Conservation (phyloP, 2,113 vertebrate genomes). For the Cyrtonyx montezumae region DNA sequence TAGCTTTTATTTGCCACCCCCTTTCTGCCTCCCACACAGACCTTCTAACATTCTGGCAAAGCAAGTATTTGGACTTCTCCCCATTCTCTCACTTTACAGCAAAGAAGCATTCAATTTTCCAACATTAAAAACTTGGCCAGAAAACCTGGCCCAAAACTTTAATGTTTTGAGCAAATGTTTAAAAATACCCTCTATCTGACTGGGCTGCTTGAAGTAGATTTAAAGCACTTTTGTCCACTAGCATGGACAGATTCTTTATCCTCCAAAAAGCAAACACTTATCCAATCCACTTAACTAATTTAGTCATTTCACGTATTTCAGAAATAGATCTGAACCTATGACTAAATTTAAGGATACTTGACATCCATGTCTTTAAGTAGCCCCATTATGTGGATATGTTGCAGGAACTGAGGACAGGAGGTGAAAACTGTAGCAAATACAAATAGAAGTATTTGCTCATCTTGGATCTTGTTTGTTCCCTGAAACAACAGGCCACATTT, state of each 20-base stretch:
- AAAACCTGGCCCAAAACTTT: constrained; percentile 7
- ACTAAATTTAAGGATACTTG: not conserved
- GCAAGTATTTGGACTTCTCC: constrained; percentile 48
- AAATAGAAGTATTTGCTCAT: not conserved
- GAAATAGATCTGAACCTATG: not conserved
- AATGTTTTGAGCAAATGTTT: constrained; percentile 68
- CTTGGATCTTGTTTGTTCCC: not conserved
- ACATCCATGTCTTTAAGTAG: not conserved
- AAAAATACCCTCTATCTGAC: constrained; percentile 28
- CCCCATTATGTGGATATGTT: not conserved
- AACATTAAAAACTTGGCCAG: constrained; percentile 38
- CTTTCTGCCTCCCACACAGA: constrained; percentile 34
- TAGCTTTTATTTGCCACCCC: not conserved
- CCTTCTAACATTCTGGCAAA: constrained; percentile 52
- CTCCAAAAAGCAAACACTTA: not conserved
- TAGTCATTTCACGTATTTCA: not conserved
- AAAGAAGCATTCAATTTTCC: constrained; percentile 61
- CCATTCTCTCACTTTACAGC: constrained; percentile 61
- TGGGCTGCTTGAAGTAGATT: not conserved
- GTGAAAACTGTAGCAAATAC: not conserved
- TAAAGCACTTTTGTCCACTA: not conserved
- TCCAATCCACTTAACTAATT: no score
- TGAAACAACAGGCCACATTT: accelerated
- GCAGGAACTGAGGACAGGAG: not conserved
- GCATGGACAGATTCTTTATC: not conserved